These are phyloP conservation scores for Heliconius congener DNA, from an alignment of 1,140 invertebrate genomes.

Conservation along the genomic window DNA sequence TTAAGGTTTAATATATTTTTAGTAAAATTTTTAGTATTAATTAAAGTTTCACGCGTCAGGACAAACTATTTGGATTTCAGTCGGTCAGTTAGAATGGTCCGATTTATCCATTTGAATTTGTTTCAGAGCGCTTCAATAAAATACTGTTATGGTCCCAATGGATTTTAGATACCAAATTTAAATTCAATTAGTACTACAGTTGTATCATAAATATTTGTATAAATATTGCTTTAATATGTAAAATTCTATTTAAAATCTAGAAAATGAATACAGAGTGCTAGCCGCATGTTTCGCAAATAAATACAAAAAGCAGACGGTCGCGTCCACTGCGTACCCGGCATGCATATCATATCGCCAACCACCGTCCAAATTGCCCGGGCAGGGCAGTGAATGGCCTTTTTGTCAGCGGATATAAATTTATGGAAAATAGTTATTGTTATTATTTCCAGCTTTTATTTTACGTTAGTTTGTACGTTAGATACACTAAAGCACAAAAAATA, in stretches of 20 bases:
- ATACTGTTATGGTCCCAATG: neutral
- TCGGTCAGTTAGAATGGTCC: neutral
- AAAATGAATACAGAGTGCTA: neutral
- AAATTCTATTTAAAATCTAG: neutral
- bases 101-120: neutral
- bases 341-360: neutral
- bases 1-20: neutral
- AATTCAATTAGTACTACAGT: too few species aligned
- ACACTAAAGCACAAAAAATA: too few species aligned
- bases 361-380: neutral
- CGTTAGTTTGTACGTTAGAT: too few species aligned
- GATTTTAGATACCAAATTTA: neutral
- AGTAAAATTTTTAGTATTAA: neutral
- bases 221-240: neutral
- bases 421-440: neutral
- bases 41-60: neutral
- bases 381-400: neutral
- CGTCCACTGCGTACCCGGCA: neutral
- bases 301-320: neutral
- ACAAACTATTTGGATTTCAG: neutral
- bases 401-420: neutral
- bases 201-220: too few species aligned
- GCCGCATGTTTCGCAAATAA: neutral
- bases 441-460: neutral
- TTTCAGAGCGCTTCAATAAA: slow-evolving; percentile 1